phyloP scores from a whole-genome alignment of 2,888 invertebrate species.

The Zaprionus bogoriensis region DNA sequence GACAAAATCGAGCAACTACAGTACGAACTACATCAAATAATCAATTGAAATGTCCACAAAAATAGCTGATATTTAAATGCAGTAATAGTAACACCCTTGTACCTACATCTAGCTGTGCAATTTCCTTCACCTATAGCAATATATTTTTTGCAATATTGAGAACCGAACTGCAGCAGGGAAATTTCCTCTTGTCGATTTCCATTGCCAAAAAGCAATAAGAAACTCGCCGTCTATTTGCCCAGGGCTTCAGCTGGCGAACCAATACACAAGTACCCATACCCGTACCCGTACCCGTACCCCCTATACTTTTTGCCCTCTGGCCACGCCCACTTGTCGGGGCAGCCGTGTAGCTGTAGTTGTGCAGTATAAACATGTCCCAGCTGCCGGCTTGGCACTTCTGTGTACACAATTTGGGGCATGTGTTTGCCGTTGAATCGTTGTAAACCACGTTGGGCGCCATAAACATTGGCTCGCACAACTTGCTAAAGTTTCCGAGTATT shows the following conservation, averaged over 20 bases:
- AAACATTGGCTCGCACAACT: slow-evolving; percentile 67
- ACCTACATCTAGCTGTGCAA: too few species aligned
- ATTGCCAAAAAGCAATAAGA: slow-evolving; percentile 40
- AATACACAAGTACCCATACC: slow-evolving; percentile 27
- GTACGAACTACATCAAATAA: too few species aligned
- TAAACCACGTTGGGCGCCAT: slow-evolving; percentile 60
- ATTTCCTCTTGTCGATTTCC: not conserved
- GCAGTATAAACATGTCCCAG: slow-evolving; percentile 63
- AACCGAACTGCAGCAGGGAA: slow-evolving; percentile 22
- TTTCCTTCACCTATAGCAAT: not conserved
- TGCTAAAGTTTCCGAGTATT: slow-evolving; percentile 58
- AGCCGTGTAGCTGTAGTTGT: not conserved
- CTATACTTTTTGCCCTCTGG: too few species aligned
- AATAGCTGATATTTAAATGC: too few species aligned
- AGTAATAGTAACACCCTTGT: not conserved
- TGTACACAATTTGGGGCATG: slow-evolving; percentile 37
- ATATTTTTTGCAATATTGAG: slow-evolving; percentile 32
- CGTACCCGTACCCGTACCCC: too few species aligned
- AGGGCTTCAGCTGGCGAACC: slow-evolving; percentile 42
- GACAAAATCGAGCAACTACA: too few species aligned
- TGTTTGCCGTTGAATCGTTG: slow-evolving; percentile 43
- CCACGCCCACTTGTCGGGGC: too few species aligned
- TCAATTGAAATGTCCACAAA: too few species aligned
- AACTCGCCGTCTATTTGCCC: slow-evolving; percentile 48
- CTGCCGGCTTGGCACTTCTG: slow-evolving; percentile 53